Base-by-base conservation (phyloP, 2,888 invertebrate species). In the Matsumyia berberina region DNA sequence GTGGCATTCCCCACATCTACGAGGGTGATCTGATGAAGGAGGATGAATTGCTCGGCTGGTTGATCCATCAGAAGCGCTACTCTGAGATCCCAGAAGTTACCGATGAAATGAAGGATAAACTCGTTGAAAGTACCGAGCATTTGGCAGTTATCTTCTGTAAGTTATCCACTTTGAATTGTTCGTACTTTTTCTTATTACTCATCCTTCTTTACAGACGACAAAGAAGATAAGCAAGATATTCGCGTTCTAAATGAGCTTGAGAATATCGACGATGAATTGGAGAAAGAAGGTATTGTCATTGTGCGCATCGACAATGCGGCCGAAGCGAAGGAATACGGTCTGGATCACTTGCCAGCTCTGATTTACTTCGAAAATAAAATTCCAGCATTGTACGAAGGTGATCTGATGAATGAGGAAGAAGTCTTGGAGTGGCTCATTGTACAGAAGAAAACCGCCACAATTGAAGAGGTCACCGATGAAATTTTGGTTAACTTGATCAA, bases 401-500 rank as follows among this genome's bases (percentile, higher is more conserved):
- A 97, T 91, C 93, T 97, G 0, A 95, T 97, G 93, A 97, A 97
- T 89, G 97, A 97, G 92, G 96, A 97, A 74, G 96, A 97, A 92
- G 97, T 97, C 5, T 92, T 97, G n/a, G 94, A 96, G 88, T 97
- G 97, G 97, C 86, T 92, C 83, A 87, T 97, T 86, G 94, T 97
- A 87, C 97, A 97, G 89, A 97, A 97, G 91, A 95, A 95, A 89
- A 95, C 96, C 0, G 97, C 97, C 7, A 98, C 97, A 5, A 98
- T 98, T 88, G 98, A 98, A 92, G 97, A 97, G 92, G 97, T 98
- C 44, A 97, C 97, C 3, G 97, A 97, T 90, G 97, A 97, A 92
- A 97, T 98, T 88, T 92, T 98, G 29, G 93, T 94, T 81, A 96
- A 96, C 88, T 93, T 98, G 29, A 96, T 98, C 88, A 96, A 96